These are phyloP conservation scores for Bambusicola thoracicus DNA, from an alignment of 2,113 vertebrate genomes.

Conservation along the genomic window DNA sequence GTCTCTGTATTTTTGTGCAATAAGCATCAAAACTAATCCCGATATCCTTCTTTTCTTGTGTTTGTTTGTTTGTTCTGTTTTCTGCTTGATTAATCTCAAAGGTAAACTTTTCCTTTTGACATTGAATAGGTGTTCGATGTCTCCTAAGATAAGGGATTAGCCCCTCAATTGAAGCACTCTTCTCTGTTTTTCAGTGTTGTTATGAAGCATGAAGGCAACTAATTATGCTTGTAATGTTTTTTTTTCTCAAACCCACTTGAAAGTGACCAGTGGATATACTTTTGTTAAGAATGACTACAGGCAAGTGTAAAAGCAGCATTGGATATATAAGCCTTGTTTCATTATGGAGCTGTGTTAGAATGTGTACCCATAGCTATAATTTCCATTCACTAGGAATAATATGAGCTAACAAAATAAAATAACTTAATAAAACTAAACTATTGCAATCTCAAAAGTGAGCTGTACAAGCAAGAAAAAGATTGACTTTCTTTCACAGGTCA, in stretches of 20 bases:
- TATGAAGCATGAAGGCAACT: background rate
- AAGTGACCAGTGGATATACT: background rate
- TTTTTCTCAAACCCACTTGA: background rate
- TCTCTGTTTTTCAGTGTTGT: background rate
- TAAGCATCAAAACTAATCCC: background rate
- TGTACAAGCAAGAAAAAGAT: background rate
- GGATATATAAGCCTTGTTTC: background rate
- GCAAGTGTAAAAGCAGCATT: background rate
- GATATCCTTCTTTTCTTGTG: background rate
- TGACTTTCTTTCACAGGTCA: background rate
- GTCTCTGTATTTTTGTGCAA: background rate
- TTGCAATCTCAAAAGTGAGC: background rate
- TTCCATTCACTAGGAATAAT: background rate
- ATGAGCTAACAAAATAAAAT: background rate
- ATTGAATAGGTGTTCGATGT: background rate
- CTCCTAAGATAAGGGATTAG: background rate
- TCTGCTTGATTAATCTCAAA: background rate
- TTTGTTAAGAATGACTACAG: background rate
- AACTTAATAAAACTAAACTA: background rate
- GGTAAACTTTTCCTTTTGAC: background rate
- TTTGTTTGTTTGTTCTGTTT: background rate
- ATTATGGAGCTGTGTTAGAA: background rate
- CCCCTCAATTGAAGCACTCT: background rate
- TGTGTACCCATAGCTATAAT: accelerated
- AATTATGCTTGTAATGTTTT: background rate